Evolutionary conservation across 2,888 invertebrate species (phyloP).

Genomic region (Cosmia pyralina): DNA sequence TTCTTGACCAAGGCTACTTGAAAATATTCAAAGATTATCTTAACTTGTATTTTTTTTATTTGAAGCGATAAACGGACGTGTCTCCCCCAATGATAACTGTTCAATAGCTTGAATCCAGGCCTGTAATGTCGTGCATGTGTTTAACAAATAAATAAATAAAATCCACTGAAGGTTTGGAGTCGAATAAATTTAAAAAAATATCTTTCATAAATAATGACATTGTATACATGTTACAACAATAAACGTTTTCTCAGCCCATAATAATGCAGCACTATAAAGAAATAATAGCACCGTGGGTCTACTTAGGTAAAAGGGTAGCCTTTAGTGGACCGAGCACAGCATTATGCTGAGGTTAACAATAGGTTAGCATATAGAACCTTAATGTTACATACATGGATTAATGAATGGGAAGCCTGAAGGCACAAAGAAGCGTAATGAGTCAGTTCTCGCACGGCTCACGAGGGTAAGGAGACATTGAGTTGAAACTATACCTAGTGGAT

Average conservation of each 20-base stretch:
- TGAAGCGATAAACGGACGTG: too few relatives aligned
- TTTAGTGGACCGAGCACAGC: constrained; percentile 48
- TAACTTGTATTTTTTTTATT: too few relatives aligned
- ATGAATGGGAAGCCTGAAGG: constrained; percentile 72
- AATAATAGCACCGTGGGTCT: constrained; percentile 49
- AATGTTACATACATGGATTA: constrained; percentile 70
- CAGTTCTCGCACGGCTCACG: constrained; percentile 68
- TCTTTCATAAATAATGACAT: constrained; percentile 10
- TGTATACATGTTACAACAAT: constrained; percentile 41
- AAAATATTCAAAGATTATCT: too few relatives aligned
- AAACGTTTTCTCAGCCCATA: constrained; percentile 48
- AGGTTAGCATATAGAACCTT: constrained; percentile 54
- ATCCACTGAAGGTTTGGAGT: background rate
- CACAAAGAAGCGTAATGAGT: constrained; percentile 78
- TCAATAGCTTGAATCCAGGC: too few relatives aligned
- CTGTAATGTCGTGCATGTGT: too few relatives aligned
- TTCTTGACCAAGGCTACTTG: too few relatives aligned
- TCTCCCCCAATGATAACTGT: too few relatives aligned
- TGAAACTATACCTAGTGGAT: constrained; percentile 70
- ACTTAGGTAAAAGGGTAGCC: constrained; percentile 62
- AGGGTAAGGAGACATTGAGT: constrained; percentile 66
- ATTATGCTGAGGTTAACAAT: constrained; percentile 62
- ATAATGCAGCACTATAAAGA: constrained; percentile 57
- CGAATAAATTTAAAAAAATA: background rate
- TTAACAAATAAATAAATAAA: too few relatives aligned